Evolutionary conservation across 2,113 vertebrate genomes (phyloP), one percentile per base, ranked within the genome.

Genomic region (Melanerpes formicivorus): DNA sequence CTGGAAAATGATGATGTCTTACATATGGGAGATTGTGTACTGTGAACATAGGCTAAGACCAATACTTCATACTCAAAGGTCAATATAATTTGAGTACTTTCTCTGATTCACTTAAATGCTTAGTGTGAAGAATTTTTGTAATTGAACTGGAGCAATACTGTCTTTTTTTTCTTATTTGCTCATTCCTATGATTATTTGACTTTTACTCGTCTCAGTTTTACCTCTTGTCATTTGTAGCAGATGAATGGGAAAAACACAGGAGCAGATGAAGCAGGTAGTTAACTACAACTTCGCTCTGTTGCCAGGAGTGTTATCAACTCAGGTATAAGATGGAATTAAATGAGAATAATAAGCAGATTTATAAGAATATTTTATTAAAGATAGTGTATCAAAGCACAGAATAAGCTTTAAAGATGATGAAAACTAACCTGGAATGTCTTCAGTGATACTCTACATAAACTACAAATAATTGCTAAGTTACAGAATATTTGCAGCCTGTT

Each of bases 321-420:
- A 27, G 40, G 70, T 83, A 52, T 76, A 78, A 86, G 1, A 86
- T 94, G 66, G 70, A 95, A 96, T 95, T 95, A 95, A 96, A 96
- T 93, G 42, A 96, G 90, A 96, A 75, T 96, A 96, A 94, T 94
- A 96, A 95, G 71, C 94, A 87, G 86, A 90, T 88, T 95, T 92
- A 59, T 88, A 75, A 96, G 77, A 93, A 66, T 60, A 90, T 90
- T 96, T 96, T 96, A 96, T 96, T 96, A 95, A 96, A 95, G 82
- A 95, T 93, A 93, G 82, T 76, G 71, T 86, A 5, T 88, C 34
- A 92, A 96, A 90, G 91, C 91, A 96, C 93, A 92, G 91, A 93
- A 46, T 93, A 96, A 95, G 84, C 77, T 94, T 96, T 93, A 93
- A 95, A 96, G 80, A 64, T 93, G 5, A 90, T 85, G 65, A 84